phyloP scores from a whole-genome alignment of 2,113 vertebrate genomes.

The Quiscalus mexicanus region DNA sequence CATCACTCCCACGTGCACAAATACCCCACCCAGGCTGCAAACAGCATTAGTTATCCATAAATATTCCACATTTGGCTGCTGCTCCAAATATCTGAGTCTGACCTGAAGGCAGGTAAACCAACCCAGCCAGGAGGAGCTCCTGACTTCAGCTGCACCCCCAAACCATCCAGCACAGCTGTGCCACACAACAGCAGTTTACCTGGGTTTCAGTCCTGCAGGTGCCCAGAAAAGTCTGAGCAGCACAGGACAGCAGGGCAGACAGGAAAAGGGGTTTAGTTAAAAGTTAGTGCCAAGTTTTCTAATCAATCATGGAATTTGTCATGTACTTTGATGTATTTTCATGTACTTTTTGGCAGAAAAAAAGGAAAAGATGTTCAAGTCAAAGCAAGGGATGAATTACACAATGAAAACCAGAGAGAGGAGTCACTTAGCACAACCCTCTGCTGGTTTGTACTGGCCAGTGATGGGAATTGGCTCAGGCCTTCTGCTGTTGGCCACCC shows the following conservation, averaged over 20 bases:
- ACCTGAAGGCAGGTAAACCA: neutral
- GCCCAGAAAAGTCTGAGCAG: neutral
- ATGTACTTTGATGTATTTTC: neutral
- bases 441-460: neutral
- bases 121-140: neutral
- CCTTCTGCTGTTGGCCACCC: neutral
- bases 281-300: neutral
- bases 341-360: neutral
- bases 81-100: neutral
- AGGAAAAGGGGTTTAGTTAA: neutral
- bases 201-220: neutral
- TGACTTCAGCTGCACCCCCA: neutral
- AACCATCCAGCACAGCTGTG: neutral
- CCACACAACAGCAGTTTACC: neutral
- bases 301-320: neutral
- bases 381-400: neutral
- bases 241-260: neutral
- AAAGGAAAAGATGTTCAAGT: neutral
- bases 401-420: neutral
- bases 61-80: neutral
- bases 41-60: neutral
- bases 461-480: fast-evolving
- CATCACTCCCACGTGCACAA: neutral
- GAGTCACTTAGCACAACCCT: neutral
- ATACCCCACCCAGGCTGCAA: neutral